These are phyloP conservation scores for Graphium colonna DNA, from an alignment of 2,888 invertebrate genomes.

Conservation along the genomic window DNA sequence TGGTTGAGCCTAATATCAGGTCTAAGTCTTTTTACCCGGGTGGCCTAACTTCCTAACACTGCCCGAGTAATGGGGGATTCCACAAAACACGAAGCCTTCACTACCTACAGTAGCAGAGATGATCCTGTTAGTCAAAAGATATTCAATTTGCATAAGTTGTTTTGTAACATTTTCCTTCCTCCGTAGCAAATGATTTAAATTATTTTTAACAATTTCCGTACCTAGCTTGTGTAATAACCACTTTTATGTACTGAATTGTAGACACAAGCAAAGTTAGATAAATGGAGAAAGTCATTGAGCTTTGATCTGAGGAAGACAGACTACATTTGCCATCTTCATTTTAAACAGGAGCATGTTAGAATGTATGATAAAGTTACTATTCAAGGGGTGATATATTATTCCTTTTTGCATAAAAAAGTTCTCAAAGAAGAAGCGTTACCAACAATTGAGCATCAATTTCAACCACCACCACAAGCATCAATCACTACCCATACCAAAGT, in stretches of 20 bases:
- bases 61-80: no score
- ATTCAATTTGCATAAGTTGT: no score
- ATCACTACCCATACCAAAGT: not conserved
- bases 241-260: not conserved
- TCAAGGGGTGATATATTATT: not conserved
- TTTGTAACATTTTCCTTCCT: no score
- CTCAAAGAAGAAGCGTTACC: constrained; percentile 21
- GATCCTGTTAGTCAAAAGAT: no score
- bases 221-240: not conserved
- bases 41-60: no score
- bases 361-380: constrained; percentile 20
- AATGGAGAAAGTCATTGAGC: constrained; percentile 19
- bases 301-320: constrained; percentile 21
- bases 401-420: constrained; percentile 12
- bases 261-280: constrained; percentile 14
- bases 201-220: no score
- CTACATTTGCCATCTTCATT: constrained; percentile 26
- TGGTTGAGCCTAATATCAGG: no score
- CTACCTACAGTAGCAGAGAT: no score
- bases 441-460: constrained; percentile 21
- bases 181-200: no score
- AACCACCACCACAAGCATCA: not conserved
- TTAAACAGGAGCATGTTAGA: constrained; percentile 25
- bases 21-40: no score
- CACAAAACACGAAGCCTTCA: no score